Conservation (phyloP, 2,113 vertebrate species). For the Physeter macrocephalus region DNA sequence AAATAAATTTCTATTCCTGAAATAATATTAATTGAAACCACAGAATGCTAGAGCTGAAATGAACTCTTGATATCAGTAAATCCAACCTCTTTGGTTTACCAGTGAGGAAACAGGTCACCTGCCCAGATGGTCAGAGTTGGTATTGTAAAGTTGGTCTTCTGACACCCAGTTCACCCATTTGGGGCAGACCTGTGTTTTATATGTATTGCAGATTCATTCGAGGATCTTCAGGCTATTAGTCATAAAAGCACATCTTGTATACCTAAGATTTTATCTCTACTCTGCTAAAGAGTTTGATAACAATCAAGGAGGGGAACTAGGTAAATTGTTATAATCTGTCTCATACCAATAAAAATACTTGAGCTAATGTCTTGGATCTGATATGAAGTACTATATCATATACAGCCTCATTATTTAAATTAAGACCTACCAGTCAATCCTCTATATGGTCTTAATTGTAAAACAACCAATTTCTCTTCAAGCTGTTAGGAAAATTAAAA, state of each 20-base stretch:
- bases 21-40: background rate
- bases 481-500: slow-evolving; percentile 69
- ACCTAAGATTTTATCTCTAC: background rate
- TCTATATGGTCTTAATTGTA: slow-evolving; percentile 59
- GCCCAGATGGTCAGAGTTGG: background rate
- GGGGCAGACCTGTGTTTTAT: background rate
- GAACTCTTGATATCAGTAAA: background rate
- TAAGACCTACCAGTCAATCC: slow-evolving; percentile 40
- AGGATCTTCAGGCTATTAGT: background rate
- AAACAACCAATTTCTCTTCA: slow-evolving; percentile 50
- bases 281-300: background rate
- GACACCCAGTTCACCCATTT: background rate
- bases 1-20: background rate
- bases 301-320: background rate
- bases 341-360: slow-evolving; percentile 19
- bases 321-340: slow-evolving; percentile 28
- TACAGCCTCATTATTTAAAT: slow-evolving; percentile 6
- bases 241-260: background rate
- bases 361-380: slow-evolving; percentile 39
- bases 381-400: slow-evolving; percentile 40
- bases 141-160: background rate
- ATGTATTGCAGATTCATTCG: background rate
- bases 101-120: background rate
- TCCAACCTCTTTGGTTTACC: background rate
- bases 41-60: background rate